Base-by-base conservation (phyloP, 1,140 invertebrate genomes). In the Ephestia elutella region DNA sequence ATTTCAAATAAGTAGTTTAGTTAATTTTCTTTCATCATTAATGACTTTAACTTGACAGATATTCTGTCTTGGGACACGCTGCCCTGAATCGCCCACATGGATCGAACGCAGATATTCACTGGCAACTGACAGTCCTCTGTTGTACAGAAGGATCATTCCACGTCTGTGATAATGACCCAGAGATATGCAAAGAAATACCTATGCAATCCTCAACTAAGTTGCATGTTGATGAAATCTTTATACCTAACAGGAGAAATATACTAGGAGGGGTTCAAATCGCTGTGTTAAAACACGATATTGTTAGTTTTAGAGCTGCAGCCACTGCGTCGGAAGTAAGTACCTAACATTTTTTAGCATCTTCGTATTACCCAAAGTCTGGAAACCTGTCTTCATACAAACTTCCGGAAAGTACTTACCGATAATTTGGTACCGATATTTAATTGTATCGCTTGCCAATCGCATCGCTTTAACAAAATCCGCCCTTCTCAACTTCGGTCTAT, bases 211-310 rank as follows among this genome's bases (percentile, higher is more conserved):
- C 77, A 0, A 59, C 5, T 1, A 87, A 87, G 56, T 32, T 82
- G 30, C 84, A 80, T 54, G 54, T 82, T 5, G 80, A 82, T 25
- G 82, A 84, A 49, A 78, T 87, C 8, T 87, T 77, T 25, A 63
- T 86, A 51, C 84, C 84, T 0, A 87, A 87, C 50, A 73, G 80
- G 54, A 74, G 76, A 15, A 79, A 86, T 38, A 86, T 87, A n/a
- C 63, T 86, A 8, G 81, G 84, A 17, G 82, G 84, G 0, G 68
- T 87, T 3, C 80, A 77, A 35, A 72, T 87, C 17, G 54, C 73
- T 5, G 78, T 86, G 13, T 56, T 55, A 2, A 82, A 74, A 54
- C 66, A 73, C n/a, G 81, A 85, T 32, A 59, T 68, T n/a, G 62
- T 84, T 15, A 75, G 78, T 56, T 87, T 87, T 21, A 73, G 82